Conservation (phyloP, 2,888 invertebrate species). For the Himalopsyche japonica region DNA sequence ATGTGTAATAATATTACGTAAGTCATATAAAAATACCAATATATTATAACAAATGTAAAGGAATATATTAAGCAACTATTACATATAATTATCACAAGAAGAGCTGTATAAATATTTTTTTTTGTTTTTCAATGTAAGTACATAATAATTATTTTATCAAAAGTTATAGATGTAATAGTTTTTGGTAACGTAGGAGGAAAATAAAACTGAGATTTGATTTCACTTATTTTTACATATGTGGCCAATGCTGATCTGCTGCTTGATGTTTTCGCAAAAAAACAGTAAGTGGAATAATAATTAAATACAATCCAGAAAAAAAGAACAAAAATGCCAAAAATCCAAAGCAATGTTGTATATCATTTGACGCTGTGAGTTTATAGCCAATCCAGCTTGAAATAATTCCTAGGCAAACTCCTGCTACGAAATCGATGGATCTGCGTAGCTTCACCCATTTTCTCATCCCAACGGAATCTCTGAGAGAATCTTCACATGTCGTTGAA, state of each 20-base stretch:
- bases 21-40: too few species aligned
- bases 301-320: slow-evolving; percentile 29
- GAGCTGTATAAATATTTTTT: too few species aligned
- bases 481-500: slow-evolving; percentile 39
- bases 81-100: too few species aligned
- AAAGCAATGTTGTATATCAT: slow-evolving; percentile 27
- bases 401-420: slow-evolving; percentile 40
- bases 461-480: slow-evolving; percentile 41
- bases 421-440: slow-evolving; percentile 39
- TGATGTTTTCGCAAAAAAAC: slow-evolving; percentile 16
- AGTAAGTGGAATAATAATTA: slow-evolving; percentile 26
- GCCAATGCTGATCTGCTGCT: background rate
- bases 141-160: too few species aligned
- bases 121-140: too few species aligned
- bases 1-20: too few species aligned
- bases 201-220: too few species aligned
- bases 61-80: too few species aligned
- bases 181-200: too few species aligned
- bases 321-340: slow-evolving; percentile 29
- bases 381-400: slow-evolving; percentile 25
- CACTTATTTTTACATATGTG: background rate
- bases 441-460: slow-evolving; percentile 40
- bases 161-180: too few species aligned
- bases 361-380: slow-evolving; percentile 13
- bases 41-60: too few species aligned